Percentiles rank a stretch among this genome's conserved stretches.
Conservation (phyloP, 1,140 invertebrate species). For the Megalopta genalis region DNA sequence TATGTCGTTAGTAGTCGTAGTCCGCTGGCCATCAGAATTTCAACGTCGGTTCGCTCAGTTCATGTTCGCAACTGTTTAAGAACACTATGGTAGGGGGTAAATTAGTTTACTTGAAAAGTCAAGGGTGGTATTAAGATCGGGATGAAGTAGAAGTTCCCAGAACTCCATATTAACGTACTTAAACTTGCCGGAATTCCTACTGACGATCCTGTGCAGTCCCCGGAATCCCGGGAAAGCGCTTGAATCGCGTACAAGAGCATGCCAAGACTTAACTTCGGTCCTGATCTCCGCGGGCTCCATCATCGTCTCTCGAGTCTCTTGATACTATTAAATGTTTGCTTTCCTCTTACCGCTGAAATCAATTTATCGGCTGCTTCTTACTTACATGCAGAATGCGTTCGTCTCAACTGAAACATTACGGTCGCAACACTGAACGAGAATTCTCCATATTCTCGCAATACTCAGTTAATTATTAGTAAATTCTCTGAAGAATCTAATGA, state of each 20-base stretch:
- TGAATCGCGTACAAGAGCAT: not conserved
- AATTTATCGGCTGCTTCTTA: not conserved
- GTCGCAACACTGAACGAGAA: too few species aligned
- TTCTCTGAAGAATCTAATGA: too few species aligned
- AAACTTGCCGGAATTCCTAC: not conserved
- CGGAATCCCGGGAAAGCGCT: not conserved
- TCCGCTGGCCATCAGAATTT: not conserved
- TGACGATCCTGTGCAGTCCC: not conserved
- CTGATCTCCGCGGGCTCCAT: not conserved
- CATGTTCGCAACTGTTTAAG: too few species aligned
- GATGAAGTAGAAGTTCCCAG: conserved; percentile 8
- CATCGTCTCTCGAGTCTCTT: not conserved
- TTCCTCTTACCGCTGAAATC: not conserved
- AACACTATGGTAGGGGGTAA: not conserved
- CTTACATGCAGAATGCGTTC: not conserved
- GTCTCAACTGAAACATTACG: not conserved
- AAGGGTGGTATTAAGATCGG: conserved; percentile 12
- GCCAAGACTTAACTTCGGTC: not conserved
- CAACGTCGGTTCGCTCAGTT: not conserved
- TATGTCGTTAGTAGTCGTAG: too few species aligned
- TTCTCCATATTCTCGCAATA: too few species aligned
- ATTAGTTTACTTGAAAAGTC: conserved; percentile 18
- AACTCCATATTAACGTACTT: not conserved
- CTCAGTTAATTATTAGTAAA: too few species aligned
- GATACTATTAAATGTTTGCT: conserved; percentile 9